A percentile compares a stretch with the other conserved stretches of the same genome.
phyloP scores from a whole-genome alignment of 2,113 vertebrate genomes.

The Planiliza haematocheilus region DNA sequence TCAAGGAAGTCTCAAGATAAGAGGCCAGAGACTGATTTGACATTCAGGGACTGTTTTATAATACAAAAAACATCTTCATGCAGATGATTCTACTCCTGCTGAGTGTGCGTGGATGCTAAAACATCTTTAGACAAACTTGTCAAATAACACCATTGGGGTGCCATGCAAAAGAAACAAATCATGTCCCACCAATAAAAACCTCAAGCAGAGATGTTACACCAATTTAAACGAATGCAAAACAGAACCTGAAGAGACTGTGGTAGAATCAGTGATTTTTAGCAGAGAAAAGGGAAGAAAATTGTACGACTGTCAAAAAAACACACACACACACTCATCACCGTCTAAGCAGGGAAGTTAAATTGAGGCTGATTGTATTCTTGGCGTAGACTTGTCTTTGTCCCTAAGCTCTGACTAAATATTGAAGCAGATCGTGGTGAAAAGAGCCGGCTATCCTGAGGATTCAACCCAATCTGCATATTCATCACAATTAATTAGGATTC shows the following conservation, averaged over 20 bases:
- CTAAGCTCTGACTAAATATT: conserved; percentile 80
- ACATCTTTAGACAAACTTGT: background rate
- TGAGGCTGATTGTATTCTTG: conserved; percentile 74
- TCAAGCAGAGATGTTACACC: conserved; percentile 12
- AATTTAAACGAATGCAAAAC: conserved; percentile 9
- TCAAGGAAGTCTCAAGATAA: no score
- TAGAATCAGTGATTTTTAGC: conserved; percentile 14
- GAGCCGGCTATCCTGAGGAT: conserved; percentile 77
- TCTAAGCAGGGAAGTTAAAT: conserved; percentile 61
- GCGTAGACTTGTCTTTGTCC: conserved; percentile 71
- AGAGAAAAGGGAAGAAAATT: conserved; percentile 25
- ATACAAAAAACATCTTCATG: conserved; percentile 5
- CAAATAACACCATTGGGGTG: conserved; percentile 22
- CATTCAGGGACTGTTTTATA: background rate
- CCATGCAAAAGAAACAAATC: background rate
- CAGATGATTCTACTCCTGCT: conserved; percentile 22
- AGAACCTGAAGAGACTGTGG: background rate
- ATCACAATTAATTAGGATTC: conserved; percentile 83
- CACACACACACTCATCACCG: conserved; percentile 18
- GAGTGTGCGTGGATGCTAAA: conserved; percentile 8
- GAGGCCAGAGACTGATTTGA: no score
- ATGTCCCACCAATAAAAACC: conserved; percentile 13
- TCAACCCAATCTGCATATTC: conserved; percentile 82
- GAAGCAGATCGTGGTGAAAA: conserved; percentile 75
- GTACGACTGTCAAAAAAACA: conserved; percentile 29